Percentiles rank a stretch among this genome's conserved stretches.
Conservation (phyloP, 35 echinoderm and acorn worm species). For the Eucidaris tribuloides region DNA sequence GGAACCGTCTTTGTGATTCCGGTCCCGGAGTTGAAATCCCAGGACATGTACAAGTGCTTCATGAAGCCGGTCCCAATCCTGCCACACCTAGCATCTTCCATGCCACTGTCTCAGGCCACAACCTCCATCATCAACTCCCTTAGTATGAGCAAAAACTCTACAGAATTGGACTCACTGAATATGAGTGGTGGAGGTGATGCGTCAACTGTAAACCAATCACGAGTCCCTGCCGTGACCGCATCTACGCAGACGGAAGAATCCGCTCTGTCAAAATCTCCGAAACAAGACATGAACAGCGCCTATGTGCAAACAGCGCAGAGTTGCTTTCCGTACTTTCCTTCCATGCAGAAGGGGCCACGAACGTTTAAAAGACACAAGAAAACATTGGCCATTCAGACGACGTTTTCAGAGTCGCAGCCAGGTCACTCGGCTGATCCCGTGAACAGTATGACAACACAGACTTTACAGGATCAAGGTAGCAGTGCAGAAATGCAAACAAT, state of each 20-base stretch:
- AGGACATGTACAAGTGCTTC: not conserved
- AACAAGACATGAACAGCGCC: not conserved
- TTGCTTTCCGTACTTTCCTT: not conserved
- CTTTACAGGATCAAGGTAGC: no score
- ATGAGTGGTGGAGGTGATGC: not conserved
- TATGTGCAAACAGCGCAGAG: slow-evolving; percentile 1
- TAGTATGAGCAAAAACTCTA: not conserved
- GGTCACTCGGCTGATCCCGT: no score
- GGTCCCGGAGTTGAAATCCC: not conserved
- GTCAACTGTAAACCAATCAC: not conserved
- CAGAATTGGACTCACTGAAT: not conserved
- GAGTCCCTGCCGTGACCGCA: not conserved
- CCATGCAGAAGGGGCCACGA: not conserved
- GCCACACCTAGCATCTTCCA: not conserved
- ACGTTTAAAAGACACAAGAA: slow-evolving; percentile 9
- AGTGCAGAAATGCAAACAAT: no score
- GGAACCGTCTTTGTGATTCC: not conserved
- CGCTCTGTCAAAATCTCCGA: not conserved
- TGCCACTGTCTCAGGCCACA: not conserved
- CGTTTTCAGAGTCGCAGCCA: no score
- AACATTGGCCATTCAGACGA: slow-evolving; percentile 7
- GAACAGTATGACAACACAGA: no score
- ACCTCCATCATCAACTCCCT: not conserved
- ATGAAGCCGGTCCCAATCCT: not conserved
- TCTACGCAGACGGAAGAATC: slow-evolving; percentile 13